Evolutionary conservation across 2,113 vertebrate genomes (phyloP), one percentile per base, ranked within the genome.

Genomic region (Vulpes vulpes): DNA sequence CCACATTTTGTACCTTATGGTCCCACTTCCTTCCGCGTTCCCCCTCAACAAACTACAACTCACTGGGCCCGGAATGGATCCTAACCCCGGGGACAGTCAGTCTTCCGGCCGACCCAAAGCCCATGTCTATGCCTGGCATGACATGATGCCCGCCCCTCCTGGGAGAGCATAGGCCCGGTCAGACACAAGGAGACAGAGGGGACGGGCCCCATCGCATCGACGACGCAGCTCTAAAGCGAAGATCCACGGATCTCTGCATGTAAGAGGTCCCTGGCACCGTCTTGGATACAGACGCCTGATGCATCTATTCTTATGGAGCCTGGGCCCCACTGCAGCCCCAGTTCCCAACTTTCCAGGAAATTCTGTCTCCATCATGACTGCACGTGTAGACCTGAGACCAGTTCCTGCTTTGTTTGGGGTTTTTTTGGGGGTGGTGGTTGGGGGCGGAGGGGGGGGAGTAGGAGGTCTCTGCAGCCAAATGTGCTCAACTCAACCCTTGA

Each of bases 11-110:
- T 22, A 57, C 3, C 27, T 3, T 19, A 62, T 11, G 30, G 10
- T 2, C 43, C 51, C 43, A 22, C 71, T 49, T 84, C n/a, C 25
- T 35, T 60, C 60, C 38, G 20, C 1, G 4, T 20, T 4, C 5
- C 3, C 49, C 32, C 35, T 78, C 4, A 5, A 7, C 57, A 59
- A 17, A 76, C 9, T 43, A 35, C 73, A 55, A 11, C 2, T n/a
- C 51, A 16, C 0, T 11, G 19, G 82, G 23, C 51, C 51, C 14
- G 55, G 49, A 20, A 27, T 53, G 60, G 23, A 17, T 27, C 53
- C 10, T 14, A 27, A 5, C 11, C 3, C 5, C 11, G 11, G 14
- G 69, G 32, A 14, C 1, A 64, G 35, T n/a, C 35, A 0, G 0
- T 60, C 59, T 81, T 60, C 27, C 7, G 23, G 60, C 71, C 60